A percentile compares a stretch with the other conserved stretches of the same genome.
These are phyloP conservation scores for Colinus virginianus DNA, from an alignment of 2,113 vertebrate genomes.

Conservation along the genomic window DNA sequence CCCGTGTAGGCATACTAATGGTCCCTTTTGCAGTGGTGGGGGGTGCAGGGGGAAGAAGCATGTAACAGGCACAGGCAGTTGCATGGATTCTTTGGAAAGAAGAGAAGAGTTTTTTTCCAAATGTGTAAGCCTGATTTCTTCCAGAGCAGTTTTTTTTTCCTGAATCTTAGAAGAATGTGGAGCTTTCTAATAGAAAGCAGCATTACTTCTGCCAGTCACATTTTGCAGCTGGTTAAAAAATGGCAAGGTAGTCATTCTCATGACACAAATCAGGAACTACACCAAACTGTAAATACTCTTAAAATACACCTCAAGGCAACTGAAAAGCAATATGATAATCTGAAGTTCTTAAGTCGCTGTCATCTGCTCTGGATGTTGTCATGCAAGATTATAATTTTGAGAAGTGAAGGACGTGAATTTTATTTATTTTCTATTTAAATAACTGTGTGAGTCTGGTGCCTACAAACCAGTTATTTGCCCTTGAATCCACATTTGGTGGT, in stretches of 20 bases:
- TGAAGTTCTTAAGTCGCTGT: not conserved
- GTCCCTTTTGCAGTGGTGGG: accelerated
- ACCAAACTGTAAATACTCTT: not conserved
- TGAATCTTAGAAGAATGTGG: not conserved
- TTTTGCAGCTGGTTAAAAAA: not conserved
- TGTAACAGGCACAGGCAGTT: not conserved
- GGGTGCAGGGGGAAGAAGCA: no score
- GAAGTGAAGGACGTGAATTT: not conserved
- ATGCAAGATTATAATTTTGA: not conserved
- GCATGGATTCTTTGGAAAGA: not conserved
- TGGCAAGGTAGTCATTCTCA: no score
- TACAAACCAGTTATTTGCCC: not conserved
- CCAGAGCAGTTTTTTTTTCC: not conserved
- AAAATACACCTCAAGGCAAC: not conserved
- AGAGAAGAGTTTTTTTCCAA: not conserved
- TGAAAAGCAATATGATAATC: not conserved
- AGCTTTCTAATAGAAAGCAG: not conserved
- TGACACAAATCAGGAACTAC: not conserved
- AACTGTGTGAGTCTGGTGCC: not conserved
- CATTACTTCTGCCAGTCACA: not conserved
- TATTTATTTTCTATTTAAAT: not conserved
- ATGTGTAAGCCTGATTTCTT: not conserved
- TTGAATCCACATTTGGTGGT: not conserved
- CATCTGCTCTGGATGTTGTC: not conserved
- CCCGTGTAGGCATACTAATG: not conserved